These are phyloP conservation scores for Brevimyrus niger DNA, from an alignment of 2,113 vertebrate species.

Conservation along the genomic window DNA sequence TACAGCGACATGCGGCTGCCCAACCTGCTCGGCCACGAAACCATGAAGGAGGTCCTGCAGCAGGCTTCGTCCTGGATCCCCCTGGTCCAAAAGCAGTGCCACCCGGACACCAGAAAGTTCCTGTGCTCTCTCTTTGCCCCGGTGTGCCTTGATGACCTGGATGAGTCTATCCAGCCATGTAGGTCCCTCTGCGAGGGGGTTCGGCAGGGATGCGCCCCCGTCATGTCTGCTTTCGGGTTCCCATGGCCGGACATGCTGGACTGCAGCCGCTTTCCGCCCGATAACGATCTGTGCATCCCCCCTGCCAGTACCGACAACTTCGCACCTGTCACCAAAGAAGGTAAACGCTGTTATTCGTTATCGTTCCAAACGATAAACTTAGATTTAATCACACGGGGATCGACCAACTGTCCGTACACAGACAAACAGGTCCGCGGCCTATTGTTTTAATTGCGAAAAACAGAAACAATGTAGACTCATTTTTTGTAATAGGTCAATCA, in stretches of 20 bases:
- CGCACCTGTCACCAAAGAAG: conserved; percentile 73
- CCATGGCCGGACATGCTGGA: conserved; percentile 97
- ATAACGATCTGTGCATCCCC: conserved; percentile 93
- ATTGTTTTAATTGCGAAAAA: neutral
- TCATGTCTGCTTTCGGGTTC: conserved; percentile 95
- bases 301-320: conserved; percentile 70
- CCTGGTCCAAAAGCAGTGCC: conserved; percentile 90
- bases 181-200: conserved; percentile 88
- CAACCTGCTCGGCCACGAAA: conserved; percentile 94
- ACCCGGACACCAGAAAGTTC: conserved; percentile 92
- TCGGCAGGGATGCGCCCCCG: conserved; percentile 82
- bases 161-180: conserved; percentile 92
- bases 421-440: neutral
- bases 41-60: conserved; percentile 89
- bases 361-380: neutral
- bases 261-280: conserved; percentile 82
- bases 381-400: neutral
- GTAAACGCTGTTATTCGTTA: conserved; percentile 47
- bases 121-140: conserved; percentile 96
- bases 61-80: conserved; percentile 95
- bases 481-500: neutral
- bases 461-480: neutral
- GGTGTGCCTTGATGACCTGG: conserved; percentile 87
- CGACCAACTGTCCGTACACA: neutral
- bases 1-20: conserved; percentile 93